These are phyloP conservation scores for Bedellia somnulentella DNA, from an alignment of 2,888 invertebrate species.

Conservation along the genomic window DNA sequence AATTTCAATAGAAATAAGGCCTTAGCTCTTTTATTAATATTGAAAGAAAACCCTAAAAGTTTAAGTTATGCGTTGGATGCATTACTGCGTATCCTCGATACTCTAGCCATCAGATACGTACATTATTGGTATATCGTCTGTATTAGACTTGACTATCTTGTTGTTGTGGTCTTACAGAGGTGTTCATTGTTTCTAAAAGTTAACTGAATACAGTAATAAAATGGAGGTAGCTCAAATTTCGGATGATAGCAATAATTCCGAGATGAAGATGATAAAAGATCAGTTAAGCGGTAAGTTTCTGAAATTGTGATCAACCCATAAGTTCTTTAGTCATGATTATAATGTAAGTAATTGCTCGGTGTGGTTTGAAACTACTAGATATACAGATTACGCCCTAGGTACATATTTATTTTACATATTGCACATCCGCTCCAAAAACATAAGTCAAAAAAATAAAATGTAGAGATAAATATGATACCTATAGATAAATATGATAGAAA, in stretches of 20 bases:
- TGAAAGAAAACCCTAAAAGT: too few species aligned
- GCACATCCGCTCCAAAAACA: neutral
- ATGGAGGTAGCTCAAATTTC: constrained; percentile 28
- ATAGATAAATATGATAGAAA: too few species aligned
- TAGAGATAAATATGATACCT: neutral
- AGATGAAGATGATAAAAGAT: constrained; percentile 35
- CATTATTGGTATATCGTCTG: too few species aligned
- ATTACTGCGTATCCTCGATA: too few species aligned
- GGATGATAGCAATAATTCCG: constrained; percentile 47
- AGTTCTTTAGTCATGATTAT: neutral
- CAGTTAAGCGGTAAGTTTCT: constrained; percentile 31
- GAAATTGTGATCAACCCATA: neutral
- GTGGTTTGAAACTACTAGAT: neutral
- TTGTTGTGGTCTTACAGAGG: too few species aligned
- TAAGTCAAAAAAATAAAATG: neutral
- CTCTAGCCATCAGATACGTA: too few species aligned
- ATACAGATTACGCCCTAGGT: neutral
- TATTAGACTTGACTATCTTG: too few species aligned
- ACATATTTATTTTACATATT: neutral
- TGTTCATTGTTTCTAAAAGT: too few species aligned
- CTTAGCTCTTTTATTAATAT: too few species aligned
- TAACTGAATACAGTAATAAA: too few species aligned
- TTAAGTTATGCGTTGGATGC: too few species aligned
- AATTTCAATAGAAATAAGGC: too few species aligned
- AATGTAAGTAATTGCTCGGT: neutral